phyloP scores from a whole-genome alignment of 2,888 invertebrate species.

The Pelosia muscerda region DNA sequence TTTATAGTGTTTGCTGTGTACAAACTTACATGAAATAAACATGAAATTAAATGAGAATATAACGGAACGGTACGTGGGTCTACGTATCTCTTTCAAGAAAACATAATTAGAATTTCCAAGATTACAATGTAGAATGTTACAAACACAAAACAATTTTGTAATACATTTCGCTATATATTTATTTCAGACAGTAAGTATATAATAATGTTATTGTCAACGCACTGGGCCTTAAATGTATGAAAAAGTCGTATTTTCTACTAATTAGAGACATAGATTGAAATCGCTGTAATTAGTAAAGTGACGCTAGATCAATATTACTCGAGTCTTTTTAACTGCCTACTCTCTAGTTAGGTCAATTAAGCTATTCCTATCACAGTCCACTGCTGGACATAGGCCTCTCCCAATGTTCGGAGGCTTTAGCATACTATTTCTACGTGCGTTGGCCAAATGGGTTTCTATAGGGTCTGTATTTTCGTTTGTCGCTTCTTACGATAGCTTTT shows the following conservation, averaged over 20 bases:
- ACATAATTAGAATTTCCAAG: conserved; percentile 3
- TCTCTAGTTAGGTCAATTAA: no score
- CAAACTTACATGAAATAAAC: neutral
- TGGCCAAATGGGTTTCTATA: no score
- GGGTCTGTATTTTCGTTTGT: no score
- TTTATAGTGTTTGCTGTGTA: neutral
- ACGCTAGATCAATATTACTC: neutral
- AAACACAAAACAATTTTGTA: neutral
- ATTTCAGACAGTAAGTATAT: neutral
- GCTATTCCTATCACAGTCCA: no score
- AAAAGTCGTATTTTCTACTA: conserved; percentile 4
- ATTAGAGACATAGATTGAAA: neutral
- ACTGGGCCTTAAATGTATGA: neutral
- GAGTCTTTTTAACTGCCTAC: no score
- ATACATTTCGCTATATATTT: neutral
- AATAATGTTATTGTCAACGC: neutral
- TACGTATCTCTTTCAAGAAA: conserved; percentile 32
- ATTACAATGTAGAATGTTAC: conserved; percentile 1
- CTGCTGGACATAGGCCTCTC: no score
- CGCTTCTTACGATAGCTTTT: no score
- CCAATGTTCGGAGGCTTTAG: no score
- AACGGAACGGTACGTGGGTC: neutral
- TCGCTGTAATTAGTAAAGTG: neutral
- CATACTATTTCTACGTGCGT: no score
- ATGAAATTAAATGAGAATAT: neutral